Percentiles rank a stretch among this genome's conserved stretches.
Conservation (phyloP, 2,888 invertebrate species). For the Choristoneura rosaceana region DNA sequence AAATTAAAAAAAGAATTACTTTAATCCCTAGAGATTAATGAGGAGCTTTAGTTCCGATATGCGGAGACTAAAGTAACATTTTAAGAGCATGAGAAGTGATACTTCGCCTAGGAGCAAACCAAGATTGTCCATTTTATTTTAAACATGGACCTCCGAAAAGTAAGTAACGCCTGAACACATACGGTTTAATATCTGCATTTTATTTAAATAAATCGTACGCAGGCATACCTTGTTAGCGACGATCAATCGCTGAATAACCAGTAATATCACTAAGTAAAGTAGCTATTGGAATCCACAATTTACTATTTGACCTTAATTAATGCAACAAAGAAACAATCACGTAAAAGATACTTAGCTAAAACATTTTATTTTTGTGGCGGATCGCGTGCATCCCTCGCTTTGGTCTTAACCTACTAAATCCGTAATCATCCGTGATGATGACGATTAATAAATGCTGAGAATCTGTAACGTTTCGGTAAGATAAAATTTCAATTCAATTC, state of each 20-base stretch:
- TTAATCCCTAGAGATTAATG: too few relatives aligned
- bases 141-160: too few relatives aligned
- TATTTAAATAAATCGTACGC: too few relatives aligned
- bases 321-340: conserved; percentile 1
- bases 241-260: background rate
- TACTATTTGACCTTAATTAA: background rate
- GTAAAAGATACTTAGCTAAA: background rate
- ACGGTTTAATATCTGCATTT: too few relatives aligned
- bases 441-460: background rate
- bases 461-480: conserved; percentile 11
- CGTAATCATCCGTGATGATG: background rate
- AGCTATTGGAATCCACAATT: background rate
- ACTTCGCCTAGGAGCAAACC: too few relatives aligned
- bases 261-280: background rate
- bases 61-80: too few relatives aligned
- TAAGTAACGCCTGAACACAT: too few relatives aligned
- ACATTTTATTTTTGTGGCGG: background rate
- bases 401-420: conserved; percentile 22
- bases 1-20: too few relatives aligned
- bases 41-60: too few relatives aligned
- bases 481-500: background rate
- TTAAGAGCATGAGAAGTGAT: too few relatives aligned
- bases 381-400: conserved; percentile 35
- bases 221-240: too few relatives aligned
- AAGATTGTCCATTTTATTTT: too few relatives aligned